Evolutionary conservation across 1,140 invertebrate genomes (phyloP).

Genomic region (Bombus waltoni): DNA sequence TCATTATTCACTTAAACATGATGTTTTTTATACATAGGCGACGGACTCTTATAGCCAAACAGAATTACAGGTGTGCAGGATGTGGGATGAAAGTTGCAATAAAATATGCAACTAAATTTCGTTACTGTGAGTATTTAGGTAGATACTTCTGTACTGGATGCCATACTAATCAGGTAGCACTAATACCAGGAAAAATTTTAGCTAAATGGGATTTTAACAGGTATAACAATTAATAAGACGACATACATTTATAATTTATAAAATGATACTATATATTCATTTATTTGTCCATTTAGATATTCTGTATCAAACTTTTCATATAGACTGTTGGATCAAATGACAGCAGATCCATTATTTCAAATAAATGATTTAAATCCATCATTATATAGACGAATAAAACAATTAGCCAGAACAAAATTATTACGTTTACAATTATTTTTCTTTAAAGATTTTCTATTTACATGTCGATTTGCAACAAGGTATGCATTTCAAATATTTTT

Average conservation of each 20-base stretch:
- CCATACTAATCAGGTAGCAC: slow-evolving; percentile 89
- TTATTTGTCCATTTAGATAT: slow-evolving; percentile 82
- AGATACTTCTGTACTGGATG: slow-evolving; percentile 95
- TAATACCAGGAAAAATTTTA: slow-evolving; percentile 90
- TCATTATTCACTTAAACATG: not conserved
- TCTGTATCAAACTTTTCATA: slow-evolving; percentile 92
- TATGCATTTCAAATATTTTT: slow-evolving; percentile 69
- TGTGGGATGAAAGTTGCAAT: slow-evolving; percentile 91
- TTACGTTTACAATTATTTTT: slow-evolving; percentile 87
- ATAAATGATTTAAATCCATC: slow-evolving; percentile 88
- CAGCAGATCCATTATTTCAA: slow-evolving; percentile 90
- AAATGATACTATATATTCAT: not conserved
- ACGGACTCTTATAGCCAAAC: slow-evolving; percentile 87
- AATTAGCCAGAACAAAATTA: slow-evolving; percentile 85
- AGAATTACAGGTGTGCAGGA: slow-evolving; percentile 92
- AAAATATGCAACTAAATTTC: slow-evolving; percentile 88
- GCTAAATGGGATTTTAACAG: slow-evolving; percentile 84
- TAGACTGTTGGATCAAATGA: slow-evolving; percentile 90
- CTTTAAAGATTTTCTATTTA: slow-evolving; percentile 87
- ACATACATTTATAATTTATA: not conserved
- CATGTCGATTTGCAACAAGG: slow-evolving; percentile 86
- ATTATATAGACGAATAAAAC: slow-evolving; percentile 86
- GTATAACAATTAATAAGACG: slow-evolving; percentile 73
- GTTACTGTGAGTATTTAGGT: slow-evolving; percentile 94
- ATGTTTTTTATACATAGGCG: slow-evolving; percentile 82